Evolutionary conservation across 2,888 invertebrate species (phyloP), one percentile per base, ranked within the genome.

Genomic region (Apamea sordens): DNA sequence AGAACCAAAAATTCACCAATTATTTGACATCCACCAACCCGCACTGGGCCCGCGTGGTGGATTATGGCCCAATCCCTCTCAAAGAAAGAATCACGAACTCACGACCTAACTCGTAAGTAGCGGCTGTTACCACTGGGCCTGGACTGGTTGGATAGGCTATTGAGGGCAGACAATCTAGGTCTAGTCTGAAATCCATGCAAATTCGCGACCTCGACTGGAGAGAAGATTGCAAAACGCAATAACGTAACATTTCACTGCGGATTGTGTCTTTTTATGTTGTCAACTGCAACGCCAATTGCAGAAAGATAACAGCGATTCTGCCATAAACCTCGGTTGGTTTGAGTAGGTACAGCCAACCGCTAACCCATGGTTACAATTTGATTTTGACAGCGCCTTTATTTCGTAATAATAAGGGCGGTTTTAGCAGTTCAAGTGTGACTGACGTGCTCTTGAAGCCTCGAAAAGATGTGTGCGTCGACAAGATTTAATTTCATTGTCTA

Each of bases 241-340:
- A 67, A 24, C 10, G 18, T 50, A 21, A 67, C 61, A 36, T 78
- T 67, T 36, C 28, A 77, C 47, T 47, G 24, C 67, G 11, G 28
- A 67, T 61, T 70, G 59, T 83, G 67, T 81, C 44, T 78, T 81
- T 80, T 81, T 81, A 63, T 83, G 53, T 61, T 53, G 70, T 67
- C 53, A 67, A 83, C 44, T 53, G 7, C 11, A 61, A 61, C 32
- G 78, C 21, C 61, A 61, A 71, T 71, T 56, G 84, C 67, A 47
- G n/a, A 71, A 61, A 78, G 78, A 83, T 83, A 81, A 78, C 53
- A 53, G 6, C 6, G 63, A 65, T 82, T 47, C 59, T 28, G 61
- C 15, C 70, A 63, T 81, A 78, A 71, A 83, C n/a, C 4, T 59
- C 18, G 13, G 32, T 59, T 61, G n/a, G n/a, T 59, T 63, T 50